A percentile compares a stretch with the other conserved stretches of the same genome.
phyloP scores from a whole-genome alignment of 2,797 vertebrate species.

The Rhinoraja longicauda region DNA sequence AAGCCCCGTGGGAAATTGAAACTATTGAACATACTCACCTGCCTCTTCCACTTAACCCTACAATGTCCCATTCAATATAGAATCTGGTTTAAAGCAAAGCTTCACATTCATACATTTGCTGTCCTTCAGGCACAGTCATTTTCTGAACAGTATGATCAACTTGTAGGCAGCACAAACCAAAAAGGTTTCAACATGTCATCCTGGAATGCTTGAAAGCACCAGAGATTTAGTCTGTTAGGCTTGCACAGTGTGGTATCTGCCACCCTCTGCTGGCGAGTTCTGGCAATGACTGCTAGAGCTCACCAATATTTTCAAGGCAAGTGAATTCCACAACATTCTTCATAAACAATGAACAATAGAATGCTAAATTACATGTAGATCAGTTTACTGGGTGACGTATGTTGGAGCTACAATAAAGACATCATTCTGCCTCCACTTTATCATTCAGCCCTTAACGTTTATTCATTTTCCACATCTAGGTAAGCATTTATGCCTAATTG shows the following conservation, averaged over 20 bases:
- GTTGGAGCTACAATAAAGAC: background rate
- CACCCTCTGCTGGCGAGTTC: background rate
- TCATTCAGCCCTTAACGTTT: no score
- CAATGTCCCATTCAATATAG: background rate
- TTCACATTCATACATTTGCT: background rate
- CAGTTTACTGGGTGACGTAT: background rate
- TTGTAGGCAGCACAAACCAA: background rate
- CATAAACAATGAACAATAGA: background rate
- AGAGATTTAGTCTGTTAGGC: background rate
- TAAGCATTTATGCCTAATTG: no score
- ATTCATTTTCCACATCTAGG: no score
- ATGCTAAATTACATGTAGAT: background rate
- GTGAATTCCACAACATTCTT: background rate
- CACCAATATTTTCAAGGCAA: background rate
- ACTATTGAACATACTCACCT: background rate
- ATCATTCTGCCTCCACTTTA: no score
- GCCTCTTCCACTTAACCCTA: background rate
- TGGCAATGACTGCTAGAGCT: background rate
- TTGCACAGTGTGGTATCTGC: background rate
- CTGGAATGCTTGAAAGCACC: background rate
- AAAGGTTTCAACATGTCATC: no score
- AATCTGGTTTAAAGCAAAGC: background rate
- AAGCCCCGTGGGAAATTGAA: background rate
- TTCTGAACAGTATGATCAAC: background rate
- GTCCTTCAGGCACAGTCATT: background rate